Base-by-base conservation (phyloP, 1,140 invertebrate species). In the Bombus confusus region DNA sequence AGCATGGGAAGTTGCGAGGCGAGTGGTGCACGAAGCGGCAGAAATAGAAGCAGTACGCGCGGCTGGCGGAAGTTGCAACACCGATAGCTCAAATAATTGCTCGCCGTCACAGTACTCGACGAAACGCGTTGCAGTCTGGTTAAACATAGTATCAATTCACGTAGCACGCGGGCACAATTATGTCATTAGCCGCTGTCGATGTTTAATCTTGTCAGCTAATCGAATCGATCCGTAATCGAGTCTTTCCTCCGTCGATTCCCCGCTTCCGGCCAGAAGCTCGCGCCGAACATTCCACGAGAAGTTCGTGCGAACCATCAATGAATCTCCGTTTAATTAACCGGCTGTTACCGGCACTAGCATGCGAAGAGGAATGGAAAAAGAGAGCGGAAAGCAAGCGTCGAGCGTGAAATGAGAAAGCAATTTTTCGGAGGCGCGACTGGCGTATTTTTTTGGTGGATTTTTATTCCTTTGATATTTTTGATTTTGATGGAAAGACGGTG, bases 221-320 rank as follows among this genome's bases (percentile, higher is more conserved):
- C 71, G 71, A 73, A 73, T 73, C 71, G 71, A 43, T 73, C 71
- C 28, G 39, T 73, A 73, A 73, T 73, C 41, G 71, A 73, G 39
- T 43, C 71, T 73, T 73, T 73, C 71, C 41, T 72, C 12, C 10
- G 39, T 28, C 28, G 71, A n/a, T 37, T 15, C 28, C 41, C n/a
- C 39, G 41, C 13, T 43, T 15, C 37, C 69, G 39, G 25, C 18
- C 34, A 69, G 34, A 10, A 25, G 68, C 25, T 43, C 41, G 39
- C 28, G 71, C 8, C 41, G 31, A 73, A 43, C 28, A 73, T 73
- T 73, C 41, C 41, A 41, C n/a, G 13, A 73, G 37, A 72, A 39
- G 39, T n/a, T 41, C 25, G 10, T n/a, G 69, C 12, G 12, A 37
- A 8, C 1, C 39, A 15, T 73, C 71, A 10, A 43, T 73, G 71